These are phyloP conservation scores for Serinus canaria DNA, from an alignment of 2,113 vertebrate species.

Conservation along the genomic window DNA sequence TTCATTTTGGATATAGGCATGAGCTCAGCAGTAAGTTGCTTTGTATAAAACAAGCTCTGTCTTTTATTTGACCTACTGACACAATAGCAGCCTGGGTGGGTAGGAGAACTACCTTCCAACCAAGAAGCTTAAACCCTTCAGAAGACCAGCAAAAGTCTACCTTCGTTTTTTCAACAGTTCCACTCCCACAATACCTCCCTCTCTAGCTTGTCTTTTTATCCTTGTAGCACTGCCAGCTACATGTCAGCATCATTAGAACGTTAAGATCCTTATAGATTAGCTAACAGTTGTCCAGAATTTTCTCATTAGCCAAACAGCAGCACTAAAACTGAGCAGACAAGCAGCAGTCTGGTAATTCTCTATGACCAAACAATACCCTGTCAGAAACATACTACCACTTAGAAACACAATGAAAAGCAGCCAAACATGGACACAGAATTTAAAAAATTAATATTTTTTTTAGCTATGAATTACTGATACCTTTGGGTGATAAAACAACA, in stretches of 20 bases:
- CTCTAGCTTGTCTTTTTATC: neutral
- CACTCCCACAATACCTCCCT: neutral
- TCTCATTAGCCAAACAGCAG: neutral
- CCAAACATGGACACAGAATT: neutral
- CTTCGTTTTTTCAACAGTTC: neutral
- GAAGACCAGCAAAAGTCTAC: rapidly evolving
- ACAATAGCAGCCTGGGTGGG: neutral
- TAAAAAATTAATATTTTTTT: neutral
- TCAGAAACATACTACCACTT: neutral
- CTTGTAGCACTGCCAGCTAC: neutral
- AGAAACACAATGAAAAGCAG: neutral
- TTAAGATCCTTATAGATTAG: neutral
- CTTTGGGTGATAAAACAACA: neutral
- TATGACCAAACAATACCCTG: neutral
- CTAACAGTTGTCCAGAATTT: neutral
- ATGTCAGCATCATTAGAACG: neutral
- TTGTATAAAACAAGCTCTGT: neutral
- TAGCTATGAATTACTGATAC: neutral
- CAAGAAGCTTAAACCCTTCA: neutral
- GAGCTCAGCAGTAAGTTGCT: neutral
- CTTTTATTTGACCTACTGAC: neutral
- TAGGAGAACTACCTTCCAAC: neutral
- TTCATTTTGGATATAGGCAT: neutral
- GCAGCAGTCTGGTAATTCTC: neutral
- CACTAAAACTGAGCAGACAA: neutral